phyloP scores from a whole-genome alignment of 2,113 vertebrate genomes.

The Megaceryle maxima region DNA sequence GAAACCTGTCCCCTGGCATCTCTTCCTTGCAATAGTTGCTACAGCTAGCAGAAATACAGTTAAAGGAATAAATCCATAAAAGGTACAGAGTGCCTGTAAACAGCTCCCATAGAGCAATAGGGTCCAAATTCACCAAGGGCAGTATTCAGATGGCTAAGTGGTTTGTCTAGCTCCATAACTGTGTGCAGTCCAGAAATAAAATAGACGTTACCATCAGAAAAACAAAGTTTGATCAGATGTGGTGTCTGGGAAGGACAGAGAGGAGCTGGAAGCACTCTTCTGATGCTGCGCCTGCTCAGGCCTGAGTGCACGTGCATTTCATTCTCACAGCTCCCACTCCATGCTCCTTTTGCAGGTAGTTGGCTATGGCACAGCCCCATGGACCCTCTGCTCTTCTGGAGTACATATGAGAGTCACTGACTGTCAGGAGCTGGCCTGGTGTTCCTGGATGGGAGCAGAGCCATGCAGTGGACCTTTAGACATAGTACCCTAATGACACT shows the following conservation, averaged over 20 bases:
- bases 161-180: not conserved
- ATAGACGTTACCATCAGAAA: not conserved
- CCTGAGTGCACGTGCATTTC: fast-evolving
- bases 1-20: not conserved
- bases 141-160: not conserved
- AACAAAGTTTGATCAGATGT: not conserved
- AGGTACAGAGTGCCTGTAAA: not conserved
- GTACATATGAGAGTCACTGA: not conserved
- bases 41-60: not conserved
- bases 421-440: not conserved
- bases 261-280: not conserved
- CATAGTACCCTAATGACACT: not conserved
- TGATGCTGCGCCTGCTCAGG: not conserved
- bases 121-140: not conserved
- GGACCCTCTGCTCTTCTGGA: not conserved
- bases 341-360: not conserved
- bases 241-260: not conserved
- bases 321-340: not conserved
- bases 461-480: not conserved
- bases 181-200: not conserved
- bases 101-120: not conserved
- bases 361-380: not conserved
- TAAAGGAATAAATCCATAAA: not conserved
- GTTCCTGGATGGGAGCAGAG: not conserved
- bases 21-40: not conserved